Base-by-base conservation (phyloP, 2,113 vertebrate genomes). In the Bagarius yarrelli region DNA sequence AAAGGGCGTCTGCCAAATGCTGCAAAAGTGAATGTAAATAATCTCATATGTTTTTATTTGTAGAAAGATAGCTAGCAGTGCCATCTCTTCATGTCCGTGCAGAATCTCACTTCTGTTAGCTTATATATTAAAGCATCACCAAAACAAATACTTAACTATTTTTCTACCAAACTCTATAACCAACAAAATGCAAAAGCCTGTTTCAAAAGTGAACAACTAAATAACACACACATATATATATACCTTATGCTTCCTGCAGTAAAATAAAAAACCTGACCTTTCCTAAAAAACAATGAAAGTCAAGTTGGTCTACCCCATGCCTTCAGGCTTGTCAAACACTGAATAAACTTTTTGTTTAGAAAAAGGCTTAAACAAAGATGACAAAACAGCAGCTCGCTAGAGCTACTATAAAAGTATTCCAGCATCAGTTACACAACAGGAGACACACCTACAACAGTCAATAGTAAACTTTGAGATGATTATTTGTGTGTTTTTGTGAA, bases 251-350 rank as follows among this genome's bases (percentile, higher is more conserved):
- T n/a, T n/a, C n/a, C n/a, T n/a, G n/a, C n/a, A n/a, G n/a, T n/a
- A n/a, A n/a, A n/a, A n/a, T n/a, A n/a, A n/a, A n/a, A n/a, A n/a
- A n/a, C n/a, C n/a, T n/a, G n/a, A n/a, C n/a, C n/a, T n/a, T n/a
- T n/a, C n/a, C n/a, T n/a, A n/a, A n/a, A n/a, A n/a, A n/a, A n/a
- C n/a, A n/a, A n/a, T n/a, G n/a, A n/a, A n/a, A n/a, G n/a, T n/a
- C n/a, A n/a, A n/a, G 83, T 34, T 66, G 53, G 30, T 79, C 66
- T 2, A 1, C 69, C 87, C 88, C 85, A 86, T 85, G 87, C 81
- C 40, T 73, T 85, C 85, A 80, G 81, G 88, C 87, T 79, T 87
- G 84, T 83, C 83, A 88, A 59, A 87, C 87, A 88, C 25, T 59
- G 75, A 82, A 82, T 60, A 77, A 69, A 67, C 14, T 50, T 85